phyloP scores from a whole-genome alignment of 2,113 vertebrate genomes.

The Syngnathoides biaculeatus region DNA sequence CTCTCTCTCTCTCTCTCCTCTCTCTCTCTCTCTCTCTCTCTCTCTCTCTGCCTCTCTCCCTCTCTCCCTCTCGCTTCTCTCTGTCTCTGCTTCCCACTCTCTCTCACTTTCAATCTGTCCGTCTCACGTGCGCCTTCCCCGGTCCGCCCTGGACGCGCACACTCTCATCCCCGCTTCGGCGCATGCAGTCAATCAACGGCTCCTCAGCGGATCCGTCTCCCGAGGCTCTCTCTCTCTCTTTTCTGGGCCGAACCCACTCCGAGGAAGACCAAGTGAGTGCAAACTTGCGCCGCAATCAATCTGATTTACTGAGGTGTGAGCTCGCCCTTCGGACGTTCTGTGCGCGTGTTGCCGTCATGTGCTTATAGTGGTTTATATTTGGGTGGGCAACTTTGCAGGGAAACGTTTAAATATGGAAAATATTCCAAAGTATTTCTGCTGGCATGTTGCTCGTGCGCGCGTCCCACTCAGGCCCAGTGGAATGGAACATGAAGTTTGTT shows the following conservation, averaged over 20 bases:
- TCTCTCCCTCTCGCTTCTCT: conserved; percentile 31
- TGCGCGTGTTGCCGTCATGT: neutral
- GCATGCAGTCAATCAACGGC: conserved; percentile 44
- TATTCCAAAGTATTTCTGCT: neutral
- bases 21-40: neutral
- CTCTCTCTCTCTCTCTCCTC: conserved; percentile 21
- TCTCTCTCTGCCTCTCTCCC: conserved; percentile 24
- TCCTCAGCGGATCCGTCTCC: conserved; percentile 7
- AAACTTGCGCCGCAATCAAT: neutral
- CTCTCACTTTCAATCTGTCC: conserved; percentile 3
- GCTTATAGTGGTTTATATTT: neutral
- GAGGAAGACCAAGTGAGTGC: conserved; percentile 46
- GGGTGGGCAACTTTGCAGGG: neutral
- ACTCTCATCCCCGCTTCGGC: conserved; percentile 44
- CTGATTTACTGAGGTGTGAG: neutral
- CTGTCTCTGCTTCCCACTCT: conserved; percentile 3
- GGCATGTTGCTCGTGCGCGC: neutral
- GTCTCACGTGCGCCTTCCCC: neutral
- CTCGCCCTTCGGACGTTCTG: neutral
- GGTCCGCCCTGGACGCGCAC: conserved; percentile 8
- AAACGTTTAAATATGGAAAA: neutral
- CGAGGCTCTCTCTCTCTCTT: conserved; percentile 44
- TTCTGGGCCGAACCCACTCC: conserved; percentile 42
- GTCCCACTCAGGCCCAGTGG: neutral
- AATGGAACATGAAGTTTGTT: neutral